Conservation (phyloP, 2,888 invertebrate genomes). For the Andricus curvator region DNA sequence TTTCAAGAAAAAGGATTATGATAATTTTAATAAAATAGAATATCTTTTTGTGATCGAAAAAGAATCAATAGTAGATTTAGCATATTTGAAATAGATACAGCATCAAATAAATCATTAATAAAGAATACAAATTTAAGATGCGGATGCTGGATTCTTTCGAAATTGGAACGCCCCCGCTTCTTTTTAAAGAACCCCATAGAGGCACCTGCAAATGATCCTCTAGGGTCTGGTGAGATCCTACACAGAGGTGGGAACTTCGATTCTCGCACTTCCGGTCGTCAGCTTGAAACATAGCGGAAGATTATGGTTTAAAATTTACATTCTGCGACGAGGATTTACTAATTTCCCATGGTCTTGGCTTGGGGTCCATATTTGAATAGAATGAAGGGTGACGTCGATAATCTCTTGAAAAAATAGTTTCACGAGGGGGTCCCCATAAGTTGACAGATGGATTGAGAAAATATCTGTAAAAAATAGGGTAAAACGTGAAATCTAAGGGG, state of each 20-base stretch:
- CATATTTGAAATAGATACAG: neutral
- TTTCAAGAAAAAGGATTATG: neutral
- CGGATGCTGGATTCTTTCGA: slow-evolving; percentile 8
- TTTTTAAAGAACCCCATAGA: slow-evolving; percentile 15
- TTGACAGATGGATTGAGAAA: slow-evolving; percentile 33
- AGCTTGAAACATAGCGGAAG: slow-evolving; percentile 12
- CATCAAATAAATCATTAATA: neutral
- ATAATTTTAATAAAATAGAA: neutral
- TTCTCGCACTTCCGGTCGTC: slow-evolving; percentile 23
- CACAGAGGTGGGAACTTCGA: slow-evolving; percentile 28
- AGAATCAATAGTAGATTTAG: neutral
- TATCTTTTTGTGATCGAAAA: neutral
- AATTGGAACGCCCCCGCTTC: slow-evolving; percentile 23
- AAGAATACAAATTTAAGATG: slow-evolving; percentile 21
- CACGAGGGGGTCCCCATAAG: neutral
- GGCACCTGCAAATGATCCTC: slow-evolving; percentile 35
- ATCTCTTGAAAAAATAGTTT: slow-evolving; percentile 10
- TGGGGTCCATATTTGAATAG: neutral
- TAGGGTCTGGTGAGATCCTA: neutral
- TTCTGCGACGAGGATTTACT: slow-evolving; percentile 14
- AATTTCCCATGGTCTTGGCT: slow-evolving; percentile 2
- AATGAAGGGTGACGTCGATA: slow-evolving; percentile 25
- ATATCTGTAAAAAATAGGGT: neutral
- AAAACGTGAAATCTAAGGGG: neutral
- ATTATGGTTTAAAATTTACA: slow-evolving; percentile 3